A percentile compares a stretch with the other conserved stretches of the same genome.
phyloP scores from a whole-genome alignment of 1,140 invertebrate species.

The Chironomus tepperi region DNA sequence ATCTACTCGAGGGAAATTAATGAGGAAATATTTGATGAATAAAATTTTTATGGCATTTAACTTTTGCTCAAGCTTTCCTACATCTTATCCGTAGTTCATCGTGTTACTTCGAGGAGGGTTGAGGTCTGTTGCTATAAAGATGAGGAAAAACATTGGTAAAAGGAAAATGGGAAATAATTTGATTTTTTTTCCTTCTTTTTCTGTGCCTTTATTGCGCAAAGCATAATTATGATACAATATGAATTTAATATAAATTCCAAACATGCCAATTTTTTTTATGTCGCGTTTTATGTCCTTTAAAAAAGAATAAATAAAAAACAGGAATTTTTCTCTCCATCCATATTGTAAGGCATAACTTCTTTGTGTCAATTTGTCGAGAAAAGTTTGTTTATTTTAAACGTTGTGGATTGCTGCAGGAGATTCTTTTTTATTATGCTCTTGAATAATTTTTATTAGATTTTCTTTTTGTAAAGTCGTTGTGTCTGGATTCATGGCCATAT shows the following conservation, averaged over 20 bases:
- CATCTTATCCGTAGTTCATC: not conserved
- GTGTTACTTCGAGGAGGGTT: not conserved
- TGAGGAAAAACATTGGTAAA: not conserved
- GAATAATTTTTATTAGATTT: too few species aligned
- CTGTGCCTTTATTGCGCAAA: not conserved
- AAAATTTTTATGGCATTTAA: slow-evolving; percentile 9
- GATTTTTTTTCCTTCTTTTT: too few species aligned
- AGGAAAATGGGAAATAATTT: not conserved
- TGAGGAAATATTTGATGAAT: slow-evolving; percentile 14
- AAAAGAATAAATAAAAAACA: too few species aligned
- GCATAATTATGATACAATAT: not conserved
- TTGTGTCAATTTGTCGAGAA: too few species aligned
- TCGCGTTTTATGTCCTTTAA: too few species aligned
- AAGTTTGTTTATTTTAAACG: too few species aligned
- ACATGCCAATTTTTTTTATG: not conserved
- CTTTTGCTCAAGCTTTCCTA: not conserved
- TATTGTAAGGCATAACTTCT: too few species aligned
- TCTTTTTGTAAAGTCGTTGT: too few species aligned
- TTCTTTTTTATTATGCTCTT: too few species aligned
- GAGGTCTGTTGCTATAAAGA: not conserved
- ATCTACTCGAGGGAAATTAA: slow-evolving; percentile 6
- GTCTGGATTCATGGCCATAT: too few species aligned
- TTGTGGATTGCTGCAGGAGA: too few species aligned
- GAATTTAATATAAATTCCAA: slow-evolving; percentile 11
- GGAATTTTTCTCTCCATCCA: too few species aligned